Base-by-base conservation (phyloP, 2,113 vertebrate genomes). In the Scophthalmus maximus region DNA sequence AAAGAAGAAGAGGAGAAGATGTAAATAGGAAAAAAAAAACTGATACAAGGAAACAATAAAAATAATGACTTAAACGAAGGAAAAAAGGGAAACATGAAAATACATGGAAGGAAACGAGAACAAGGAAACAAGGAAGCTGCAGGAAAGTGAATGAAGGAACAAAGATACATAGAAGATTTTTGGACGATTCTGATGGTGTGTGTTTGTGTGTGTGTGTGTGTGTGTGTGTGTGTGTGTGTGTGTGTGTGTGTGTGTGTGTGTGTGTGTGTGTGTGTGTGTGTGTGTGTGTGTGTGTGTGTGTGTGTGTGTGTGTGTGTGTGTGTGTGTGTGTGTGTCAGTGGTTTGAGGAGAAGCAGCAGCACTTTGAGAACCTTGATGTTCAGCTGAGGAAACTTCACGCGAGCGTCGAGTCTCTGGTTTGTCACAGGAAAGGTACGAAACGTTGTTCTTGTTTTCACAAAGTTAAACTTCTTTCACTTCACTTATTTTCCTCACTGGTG, bases 261-360 rank as follows among this genome's bases (percentile, higher is more conserved):
- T n/a, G 20, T 20, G 8, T 25, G 22, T 26, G 6, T 40, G 8
- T 60, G 15, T 60, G 15, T 60, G 15, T 15, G 18, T 56, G 30
- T 34, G 18, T 32, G 52, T 56, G 25, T 52, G 50, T 27, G 23
- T 52, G 14, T 29, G 52, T 32, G 27, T 32, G 52, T 55, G 40
- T 42, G 15, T 7, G 40, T 42, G 40, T 42, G 40, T 42, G 40
- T 44, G 42, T 55, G 91, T 80, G 72, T 92, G 88, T 94, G 87
- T 83, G 90, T 89, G 59, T 94, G 20, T 80, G 53, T 81, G 50
- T 64, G 74, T 89, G 27, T 78, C 89, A 99, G 97, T 99, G 97
- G 97, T 99, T 99, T 90, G 97, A 99, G 92, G 98, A 98, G 95
- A 99, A 99, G 81, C 98, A 99, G 87, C 95, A 98, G 89, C 97